A percentile compares a stretch with the other conserved stretches of the same genome.
Evolutionary conservation across 2,888 invertebrate genomes (phyloP).

Genomic region (Leptopilina syphax): DNA sequence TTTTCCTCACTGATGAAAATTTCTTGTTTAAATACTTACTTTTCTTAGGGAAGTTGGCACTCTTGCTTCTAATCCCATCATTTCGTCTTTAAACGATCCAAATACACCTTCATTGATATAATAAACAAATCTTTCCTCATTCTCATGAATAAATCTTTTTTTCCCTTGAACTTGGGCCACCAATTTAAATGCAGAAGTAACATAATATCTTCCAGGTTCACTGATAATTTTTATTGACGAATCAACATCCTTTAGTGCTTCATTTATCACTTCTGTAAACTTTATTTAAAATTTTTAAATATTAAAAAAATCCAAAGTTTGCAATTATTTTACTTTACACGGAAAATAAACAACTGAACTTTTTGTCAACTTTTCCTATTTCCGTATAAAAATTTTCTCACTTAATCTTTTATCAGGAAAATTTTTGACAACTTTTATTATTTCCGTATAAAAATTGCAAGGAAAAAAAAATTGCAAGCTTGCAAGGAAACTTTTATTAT

Average conservation of each 20-base stretch:
- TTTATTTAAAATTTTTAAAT: conserved; percentile 38
- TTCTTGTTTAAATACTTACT: conserved; percentile 47
- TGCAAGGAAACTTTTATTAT: too few species aligned
- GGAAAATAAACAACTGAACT: too few species aligned
- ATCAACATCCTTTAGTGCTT: conserved; percentile 77
- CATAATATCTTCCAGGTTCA: conserved; percentile 83
- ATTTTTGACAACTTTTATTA: too few species aligned
- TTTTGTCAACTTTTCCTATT: too few species aligned
- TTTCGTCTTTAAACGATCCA: conserved; percentile 80
- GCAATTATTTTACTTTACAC: too few species aligned
- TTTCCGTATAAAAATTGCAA: too few species aligned
- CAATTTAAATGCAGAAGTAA: conserved; percentile 80
- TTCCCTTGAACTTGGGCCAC: conserved; percentile 79
- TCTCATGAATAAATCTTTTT: conserved; percentile 63
- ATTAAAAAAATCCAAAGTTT: too few species aligned
- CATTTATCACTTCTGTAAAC: conserved; percentile 77
- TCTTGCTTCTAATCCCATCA: conserved; percentile 57
- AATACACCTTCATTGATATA: conserved; percentile 82
- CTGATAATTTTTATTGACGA: conserved; percentile 76
- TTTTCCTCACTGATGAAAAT: conserved; percentile 5
- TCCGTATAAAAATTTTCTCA: too few species aligned
- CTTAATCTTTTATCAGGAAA: too few species aligned
- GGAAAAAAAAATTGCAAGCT: too few species aligned
- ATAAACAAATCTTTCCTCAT: conserved; percentile 76
- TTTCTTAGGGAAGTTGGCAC: conserved; percentile 57